phyloP scores from a whole-genome alignment of 1,140 invertebrate genomes.

The Halictus rubicundus region DNA sequence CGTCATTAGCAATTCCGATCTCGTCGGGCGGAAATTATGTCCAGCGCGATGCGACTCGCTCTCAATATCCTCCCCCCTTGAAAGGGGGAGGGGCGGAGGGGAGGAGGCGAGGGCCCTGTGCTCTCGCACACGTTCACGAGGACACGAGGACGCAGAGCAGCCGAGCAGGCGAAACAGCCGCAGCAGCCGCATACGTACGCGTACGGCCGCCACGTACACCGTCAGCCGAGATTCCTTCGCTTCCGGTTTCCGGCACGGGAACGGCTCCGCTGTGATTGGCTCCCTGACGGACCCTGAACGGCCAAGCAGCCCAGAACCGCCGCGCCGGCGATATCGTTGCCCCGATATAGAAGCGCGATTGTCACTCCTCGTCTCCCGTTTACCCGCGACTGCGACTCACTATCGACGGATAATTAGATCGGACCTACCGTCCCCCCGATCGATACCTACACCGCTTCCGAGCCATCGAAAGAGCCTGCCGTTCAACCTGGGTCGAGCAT shows the following conservation, averaged over 20 bases:
- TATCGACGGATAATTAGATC: constrained; percentile 55
- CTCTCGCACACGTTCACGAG: constrained; percentile 36
- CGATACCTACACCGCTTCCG: not conserved
- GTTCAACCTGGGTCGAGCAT: no score
- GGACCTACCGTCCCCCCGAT: not conserved
- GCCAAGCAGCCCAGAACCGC: constrained; percentile 55
- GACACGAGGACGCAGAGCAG: constrained; percentile 15
- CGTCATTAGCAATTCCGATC: constrained; percentile 82
- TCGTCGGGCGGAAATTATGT: constrained; percentile 82
- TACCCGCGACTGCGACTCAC: constrained; percentile 35
- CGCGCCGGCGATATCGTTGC: constrained; percentile 54
- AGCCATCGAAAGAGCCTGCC: not conserved
- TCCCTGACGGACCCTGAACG: constrained; percentile 51
- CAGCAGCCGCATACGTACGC: constrained; percentile 10
- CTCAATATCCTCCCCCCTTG: constrained; percentile 78
- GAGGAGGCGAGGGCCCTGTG: not conserved
- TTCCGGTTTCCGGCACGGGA: constrained; percentile 78
- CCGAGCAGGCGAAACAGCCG: constrained; percentile 28
- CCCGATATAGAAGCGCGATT: constrained; percentile 63
- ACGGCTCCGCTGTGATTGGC: constrained; percentile 73
- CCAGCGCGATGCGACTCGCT: constrained; percentile 79
- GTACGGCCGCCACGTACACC: constrained; percentile 49
- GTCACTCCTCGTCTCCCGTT: constrained; percentile 51
- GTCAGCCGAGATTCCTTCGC: constrained; percentile 76
- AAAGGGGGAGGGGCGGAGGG: no score